Base-by-base conservation (phyloP, 1,140 invertebrate species). In the Ephestia elutella region DNA sequence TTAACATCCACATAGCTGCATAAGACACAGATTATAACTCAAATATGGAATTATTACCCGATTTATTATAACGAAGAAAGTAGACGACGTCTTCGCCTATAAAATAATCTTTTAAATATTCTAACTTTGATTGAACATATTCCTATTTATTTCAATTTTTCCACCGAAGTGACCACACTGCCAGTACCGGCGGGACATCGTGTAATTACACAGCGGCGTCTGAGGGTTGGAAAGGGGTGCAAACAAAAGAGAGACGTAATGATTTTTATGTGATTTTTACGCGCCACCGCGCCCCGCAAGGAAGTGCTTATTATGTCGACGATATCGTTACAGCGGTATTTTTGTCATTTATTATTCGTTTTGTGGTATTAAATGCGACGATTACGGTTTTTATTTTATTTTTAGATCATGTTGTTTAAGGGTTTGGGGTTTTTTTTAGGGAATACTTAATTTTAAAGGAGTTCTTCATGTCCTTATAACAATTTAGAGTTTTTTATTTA, bases 211-310 rank as follows among this genome's bases (percentile, higher is more conserved):
- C 21, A 25, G 21, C 21, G 21, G 65, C 59, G 56, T 65, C 63
- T 70, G 64, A 70, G 68, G 76, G 71, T 79, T 74, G 73, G 59
- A 56, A 59, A 56, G 62, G 71, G 75, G 60, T 60, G 62, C 53
- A 44, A 71, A 80, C 78, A 83, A 79, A 25, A 71, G 71, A 68
- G 60, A 64, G 53, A 30, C 67, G 67, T 75, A 75, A 83, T 83
- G 75, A 81, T 83, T 80, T 83, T 80, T 75, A 81, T 81, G 68
- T 76, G 75, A 76, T 82, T 79, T 79, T 73, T 67, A 75, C 78
- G 73, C 76, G 67, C 61, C 75, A 62, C 57, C 65, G 66, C 70
- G 38, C 56, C 49, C 13, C 50, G 30, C 49, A 54, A 49, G 54
- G 53, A 56, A 56, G 53, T 60, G 53, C 13, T 55, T 55, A 55